Evolutionary conservation across 2,113 vertebrate species (phyloP), one percentile per base, ranked within the genome.

Genomic region (Poeciliopsis prolifica): DNA sequence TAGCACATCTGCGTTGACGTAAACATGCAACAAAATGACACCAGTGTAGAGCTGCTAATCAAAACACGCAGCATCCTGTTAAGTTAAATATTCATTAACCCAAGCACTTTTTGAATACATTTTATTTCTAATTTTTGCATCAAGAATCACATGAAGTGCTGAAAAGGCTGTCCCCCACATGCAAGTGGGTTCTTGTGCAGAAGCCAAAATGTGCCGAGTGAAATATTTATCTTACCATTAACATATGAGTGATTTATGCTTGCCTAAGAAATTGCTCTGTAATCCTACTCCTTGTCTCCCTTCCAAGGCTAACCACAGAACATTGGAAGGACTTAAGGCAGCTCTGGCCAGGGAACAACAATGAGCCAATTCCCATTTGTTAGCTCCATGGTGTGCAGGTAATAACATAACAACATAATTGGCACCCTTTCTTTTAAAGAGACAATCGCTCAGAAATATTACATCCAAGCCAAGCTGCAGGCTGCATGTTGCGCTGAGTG

Each of bases 401-500:
- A 90, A 91, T 84, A 79, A 80, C 87, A 82, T 90, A 86, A 93
- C 79, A 80, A 84, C 87, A 80, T 92, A 89, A 74, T 65, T 65
- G 62, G 44, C 19, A 28, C 62, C 51, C 42, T 37, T 54, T 65
- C 62, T 74, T 82, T 81, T 78, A 69, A 86, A 73, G 29, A 14
- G 40, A 61, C 71, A 64, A 74, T 74, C 44, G 54, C 37, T 81
- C 77, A 76, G 42, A 77, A 83, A 85, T 72, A 87, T 82, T 65
- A 71, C 28, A 81, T 66, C 54, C 68, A 17, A 37, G 61, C 19
- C 9, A 72, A 82, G 81, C 65, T 54, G 68, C 58, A 80, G 76
- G 74, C 62, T 58, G 10, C 44, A 81, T 22, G 54, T 77, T 82
- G 35, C 15, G 72, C 68, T 71, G 31, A 31, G 37, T 81, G 75